Conservation (phyloP, 2,888 invertebrate genomes). For the Aphrophora alni region DNA sequence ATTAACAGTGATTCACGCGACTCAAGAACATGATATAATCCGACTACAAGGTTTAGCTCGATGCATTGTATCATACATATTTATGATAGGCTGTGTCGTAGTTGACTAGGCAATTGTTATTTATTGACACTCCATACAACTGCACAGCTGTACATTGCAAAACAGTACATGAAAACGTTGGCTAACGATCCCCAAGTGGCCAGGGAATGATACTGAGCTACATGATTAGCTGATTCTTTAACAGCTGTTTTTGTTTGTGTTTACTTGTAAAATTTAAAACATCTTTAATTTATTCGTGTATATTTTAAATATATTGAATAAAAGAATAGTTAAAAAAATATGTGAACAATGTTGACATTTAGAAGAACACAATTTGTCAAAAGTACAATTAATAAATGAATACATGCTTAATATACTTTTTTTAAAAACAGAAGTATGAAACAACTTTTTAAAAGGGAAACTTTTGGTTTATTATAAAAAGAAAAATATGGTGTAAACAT, state of each 20-base stretch:
- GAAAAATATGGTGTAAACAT: no score
- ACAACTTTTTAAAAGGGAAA: no score
- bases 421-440: no score
- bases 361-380: no score
- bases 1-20: neutral
- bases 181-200: neutral
- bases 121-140: neutral
- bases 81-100: neutral
- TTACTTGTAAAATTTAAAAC: neutral
- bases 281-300: no score
- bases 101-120: neutral
- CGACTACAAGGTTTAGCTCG: neutral
- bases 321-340: no score
- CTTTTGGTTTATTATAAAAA: no score
- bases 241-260: neutral
- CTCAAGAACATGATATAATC: neutral
- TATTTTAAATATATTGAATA: no score
- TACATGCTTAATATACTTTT: no score
- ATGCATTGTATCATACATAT: neutral
- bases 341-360: no score
- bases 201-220: neutral
- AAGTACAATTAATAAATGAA: no score
- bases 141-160: neutral
- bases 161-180: conserved; percentile 9
- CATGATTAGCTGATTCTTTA: neutral